These are phyloP conservation scores for Acanthosepion pharaonis DNA, from an alignment of 2,888 invertebrate species.

Conservation along the genomic window DNA sequence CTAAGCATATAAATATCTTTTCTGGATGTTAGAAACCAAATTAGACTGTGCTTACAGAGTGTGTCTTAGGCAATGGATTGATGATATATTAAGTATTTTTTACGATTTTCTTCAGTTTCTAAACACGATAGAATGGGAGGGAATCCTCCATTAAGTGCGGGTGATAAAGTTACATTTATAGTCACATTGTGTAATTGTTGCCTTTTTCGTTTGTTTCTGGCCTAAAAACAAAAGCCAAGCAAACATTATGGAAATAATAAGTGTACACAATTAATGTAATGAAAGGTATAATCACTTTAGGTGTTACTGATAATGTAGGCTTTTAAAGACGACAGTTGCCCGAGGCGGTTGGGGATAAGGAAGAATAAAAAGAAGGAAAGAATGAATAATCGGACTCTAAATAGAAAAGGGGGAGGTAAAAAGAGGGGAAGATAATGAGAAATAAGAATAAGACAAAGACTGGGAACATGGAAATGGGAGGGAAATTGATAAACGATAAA, in stretches of 20 bases:
- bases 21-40: too few relatives aligned
- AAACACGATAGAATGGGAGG: background rate
- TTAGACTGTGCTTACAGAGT: too few relatives aligned
- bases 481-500: background rate
- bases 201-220: background rate
- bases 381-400: background rate
- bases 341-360: background rate
- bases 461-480: background rate
- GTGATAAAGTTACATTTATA: background rate
- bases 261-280: constrained; percentile 9
- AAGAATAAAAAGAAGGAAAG: background rate
- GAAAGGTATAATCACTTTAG: constrained; percentile 20
- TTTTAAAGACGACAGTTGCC: background rate
- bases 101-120: background rate
- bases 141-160: background rate
- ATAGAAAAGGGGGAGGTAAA: background rate
- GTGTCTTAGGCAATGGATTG: too few relatives aligned
- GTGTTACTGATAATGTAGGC: background rate
- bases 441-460: background rate
- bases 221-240: background rate
- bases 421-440: background rate
- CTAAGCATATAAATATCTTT: too few relatives aligned
- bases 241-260: background rate
- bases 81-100: too few relatives aligned
- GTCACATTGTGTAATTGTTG: background rate